Evolutionary conservation across 2,888 invertebrate genomes (phyloP).

Genomic region (Microctonus hyperodae): DNA sequence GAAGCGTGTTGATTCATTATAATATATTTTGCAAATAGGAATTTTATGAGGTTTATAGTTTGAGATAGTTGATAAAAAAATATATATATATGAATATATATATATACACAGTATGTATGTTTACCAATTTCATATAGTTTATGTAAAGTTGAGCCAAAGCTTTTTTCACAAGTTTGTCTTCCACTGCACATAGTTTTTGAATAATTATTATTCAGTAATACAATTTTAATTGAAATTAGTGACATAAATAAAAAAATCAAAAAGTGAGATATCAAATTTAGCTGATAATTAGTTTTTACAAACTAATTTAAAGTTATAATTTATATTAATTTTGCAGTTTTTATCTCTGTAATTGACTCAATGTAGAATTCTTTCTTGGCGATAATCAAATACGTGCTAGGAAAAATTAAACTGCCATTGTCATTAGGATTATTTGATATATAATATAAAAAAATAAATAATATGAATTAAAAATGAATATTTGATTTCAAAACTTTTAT

Average conservation of each 20-base stretch:
- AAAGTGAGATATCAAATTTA: slow-evolving; percentile 1
- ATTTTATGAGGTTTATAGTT: too few relatives aligned
- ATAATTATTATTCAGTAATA: not conserved
- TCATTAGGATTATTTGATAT: slow-evolving; percentile 11
- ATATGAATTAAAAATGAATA: not conserved
- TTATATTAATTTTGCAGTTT: slow-evolving; percentile 12
- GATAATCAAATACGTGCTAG: slow-evolving; percentile 12
- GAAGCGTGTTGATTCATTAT: not conserved
- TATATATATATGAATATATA: not conserved
- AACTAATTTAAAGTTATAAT: not conserved
- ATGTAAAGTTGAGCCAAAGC: not conserved
- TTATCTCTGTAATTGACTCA: not conserved
- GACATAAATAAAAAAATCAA: not conserved
- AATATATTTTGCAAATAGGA: not conserved
- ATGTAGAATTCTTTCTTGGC: not conserved
- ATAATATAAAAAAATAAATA: slow-evolving; percentile 18
- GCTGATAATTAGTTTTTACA: not conserved
- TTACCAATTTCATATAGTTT: not conserved
- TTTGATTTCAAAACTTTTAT: not conserved
- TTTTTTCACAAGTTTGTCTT: slow-evolving; percentile 3
- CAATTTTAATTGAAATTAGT: not conserved
- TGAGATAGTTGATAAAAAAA: not conserved
- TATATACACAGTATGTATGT: not conserved
- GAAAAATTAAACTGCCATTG: slow-evolving; percentile 34
- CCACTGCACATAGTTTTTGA: not conserved